A percentile compares a stretch with the other conserved stretches of the same genome.
These are phyloP conservation scores for Hyla sarda DNA, from an alignment of 2,113 vertebrate species.

Conservation along the genomic window DNA sequence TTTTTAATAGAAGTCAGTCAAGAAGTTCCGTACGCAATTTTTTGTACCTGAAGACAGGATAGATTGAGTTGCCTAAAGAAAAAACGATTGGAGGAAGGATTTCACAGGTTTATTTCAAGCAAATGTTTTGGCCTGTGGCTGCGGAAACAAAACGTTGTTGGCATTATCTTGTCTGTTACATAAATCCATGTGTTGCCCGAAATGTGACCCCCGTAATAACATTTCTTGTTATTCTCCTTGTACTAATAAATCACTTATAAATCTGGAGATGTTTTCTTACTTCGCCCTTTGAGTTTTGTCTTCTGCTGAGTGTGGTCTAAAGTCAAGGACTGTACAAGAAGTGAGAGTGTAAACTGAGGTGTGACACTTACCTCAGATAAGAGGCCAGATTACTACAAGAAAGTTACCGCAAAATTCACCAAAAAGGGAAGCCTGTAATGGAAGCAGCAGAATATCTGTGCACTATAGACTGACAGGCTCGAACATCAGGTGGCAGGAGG, in stretches of 20 bases:
- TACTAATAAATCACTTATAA: neutral
- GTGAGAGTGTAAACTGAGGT: constrained; percentile 3
- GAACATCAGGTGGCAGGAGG: too few relatives aligned
- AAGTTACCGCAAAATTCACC: neutral
- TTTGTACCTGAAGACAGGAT: neutral
- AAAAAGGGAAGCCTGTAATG: neutral
- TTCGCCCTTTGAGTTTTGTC: neutral
- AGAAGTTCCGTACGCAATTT: too few relatives aligned
- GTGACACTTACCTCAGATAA: neutral
- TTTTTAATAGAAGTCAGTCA: too few relatives aligned
- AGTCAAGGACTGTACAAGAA: constrained; percentile 3
- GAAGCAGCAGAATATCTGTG: neutral
- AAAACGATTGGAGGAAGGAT: neutral
- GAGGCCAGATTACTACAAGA: neutral
- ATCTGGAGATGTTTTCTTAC: neutral
- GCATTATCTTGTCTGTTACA: too few relatives aligned
- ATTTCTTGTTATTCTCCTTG: neutral
- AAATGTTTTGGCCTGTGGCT: too few relatives aligned
- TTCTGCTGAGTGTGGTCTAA: neutral
- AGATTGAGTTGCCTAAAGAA: neutral
- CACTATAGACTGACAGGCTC: too few relatives aligned
- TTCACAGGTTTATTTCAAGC: neutral
- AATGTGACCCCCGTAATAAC: neutral
- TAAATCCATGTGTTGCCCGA: neutral
- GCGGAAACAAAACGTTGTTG: too few relatives aligned